Conservation (phyloP, 2,113 vertebrate genomes). For the Pavo muticus region DNA sequence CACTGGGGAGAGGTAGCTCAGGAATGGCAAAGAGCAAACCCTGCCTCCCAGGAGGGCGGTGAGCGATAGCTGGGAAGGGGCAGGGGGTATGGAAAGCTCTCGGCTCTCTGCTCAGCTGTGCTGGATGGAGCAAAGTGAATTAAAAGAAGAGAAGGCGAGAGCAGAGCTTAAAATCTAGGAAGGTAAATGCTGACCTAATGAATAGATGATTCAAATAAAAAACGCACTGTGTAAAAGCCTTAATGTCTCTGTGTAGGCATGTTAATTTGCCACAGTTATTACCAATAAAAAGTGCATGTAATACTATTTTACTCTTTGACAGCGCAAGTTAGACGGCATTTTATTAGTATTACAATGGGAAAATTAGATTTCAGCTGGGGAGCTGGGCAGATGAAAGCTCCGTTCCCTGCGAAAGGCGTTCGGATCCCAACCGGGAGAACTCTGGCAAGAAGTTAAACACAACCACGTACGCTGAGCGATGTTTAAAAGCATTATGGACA, state of each 20-base stretch:
- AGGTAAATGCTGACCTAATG: slow-evolving; percentile 27
- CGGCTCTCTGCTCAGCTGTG: neutral
- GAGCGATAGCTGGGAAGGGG: neutral
- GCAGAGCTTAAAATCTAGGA: slow-evolving; percentile 19
- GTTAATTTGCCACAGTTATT: slow-evolving; percentile 75
- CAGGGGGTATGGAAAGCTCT: neutral
- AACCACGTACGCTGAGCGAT: neutral
- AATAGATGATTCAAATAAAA: slow-evolving; percentile 52
- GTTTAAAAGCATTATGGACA: slow-evolving; percentile 3
- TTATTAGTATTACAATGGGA: slow-evolving; percentile 63
- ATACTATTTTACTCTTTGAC: slow-evolving; percentile 55
- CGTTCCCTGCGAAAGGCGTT: neutral
- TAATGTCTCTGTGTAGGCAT: slow-evolving; percentile 52
- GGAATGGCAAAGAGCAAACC: neutral
- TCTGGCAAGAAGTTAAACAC: neutral
- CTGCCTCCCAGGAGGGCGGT: neutral
- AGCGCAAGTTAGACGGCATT: slow-evolving; percentile 65
- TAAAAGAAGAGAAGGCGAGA: slow-evolving; percentile 4
- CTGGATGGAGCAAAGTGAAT: slow-evolving; percentile 11
- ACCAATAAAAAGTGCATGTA: slow-evolving; percentile 69
- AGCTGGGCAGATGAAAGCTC: slow-evolving; percentile 17
- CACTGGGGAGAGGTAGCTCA: neutral
- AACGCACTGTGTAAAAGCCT: slow-evolving; percentile 6
- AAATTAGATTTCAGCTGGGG: slow-evolving; percentile 51
- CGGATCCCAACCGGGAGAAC: neutral